Base-by-base conservation (phyloP, 1,140 invertebrate genomes). In the Drosophila arawakana region DNA sequence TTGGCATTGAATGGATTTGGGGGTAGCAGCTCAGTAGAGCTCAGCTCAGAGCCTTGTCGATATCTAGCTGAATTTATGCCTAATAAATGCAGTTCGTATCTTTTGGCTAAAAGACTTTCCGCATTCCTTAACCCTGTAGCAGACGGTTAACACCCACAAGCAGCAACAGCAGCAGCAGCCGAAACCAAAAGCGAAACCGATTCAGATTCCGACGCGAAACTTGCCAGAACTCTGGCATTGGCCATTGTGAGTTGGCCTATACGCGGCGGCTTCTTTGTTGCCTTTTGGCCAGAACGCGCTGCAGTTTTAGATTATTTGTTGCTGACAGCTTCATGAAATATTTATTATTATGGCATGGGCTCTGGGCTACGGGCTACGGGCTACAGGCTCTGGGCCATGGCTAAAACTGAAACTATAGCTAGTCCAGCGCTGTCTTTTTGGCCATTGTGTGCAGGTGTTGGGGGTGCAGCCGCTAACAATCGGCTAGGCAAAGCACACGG, bases 291-390 rank as follows among this genome's bases (percentile, higher is more conserved):
- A 85, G 80, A 65, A 61, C 82, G 58, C 67, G 71, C 62, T 67
- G 74, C 82, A 85, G 83, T 88, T 85, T 85, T 88, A 89, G 84
- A 88, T 89, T 89, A 89, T 89, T 89, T 89, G 84, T 89, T 89
- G 85, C 84, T 89, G 84, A 89, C 84, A 89, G 84, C 84, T 89
- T 89, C 84, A 89, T 89, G 84, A 89, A 89, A 89, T 90, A 89
- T 89, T 89, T 89, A 89, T 89, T 90, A 88, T 88, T 89, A 88
- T 88, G 80, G 80, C 73, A 68, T 63, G 60, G 54, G 7, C 76
- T 62, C 62, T 78, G 52, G 65, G 46, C 46, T 52, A 75, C 39
- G 3, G 25, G 1, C 25, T n/a, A n/a, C n/a, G 4, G 37, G 59
- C n/a, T 60, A 39, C 30, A n/a, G 44, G 44, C 21, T 46, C 63